phyloP scores from a whole-genome alignment of 2,113 vertebrate species.

The Monopterus albus region DNA sequence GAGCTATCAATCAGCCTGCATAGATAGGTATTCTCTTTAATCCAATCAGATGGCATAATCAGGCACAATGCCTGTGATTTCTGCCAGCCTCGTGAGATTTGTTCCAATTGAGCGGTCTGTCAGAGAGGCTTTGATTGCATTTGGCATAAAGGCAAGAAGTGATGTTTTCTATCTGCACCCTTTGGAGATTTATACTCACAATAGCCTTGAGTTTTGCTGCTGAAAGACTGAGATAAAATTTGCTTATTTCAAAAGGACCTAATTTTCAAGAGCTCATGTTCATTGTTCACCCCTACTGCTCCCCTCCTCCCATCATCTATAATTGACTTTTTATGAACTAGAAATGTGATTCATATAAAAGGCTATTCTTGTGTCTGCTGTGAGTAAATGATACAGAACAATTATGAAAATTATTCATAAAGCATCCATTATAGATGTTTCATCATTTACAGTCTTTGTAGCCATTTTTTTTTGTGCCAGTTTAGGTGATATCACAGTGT shows the following conservation, averaged over 20 bases:
- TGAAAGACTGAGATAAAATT: constrained; percentile 46
- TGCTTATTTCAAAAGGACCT: constrained; percentile 55
- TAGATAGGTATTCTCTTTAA: constrained; percentile 76
- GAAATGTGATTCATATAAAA: constrained; percentile 14
- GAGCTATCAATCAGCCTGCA: constrained; percentile 74
- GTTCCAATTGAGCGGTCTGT: constrained; percentile 76
- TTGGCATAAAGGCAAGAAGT: constrained; percentile 45
- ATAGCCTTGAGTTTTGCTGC: constrained; percentile 47
- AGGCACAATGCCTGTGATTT: constrained; percentile 80
- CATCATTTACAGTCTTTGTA: background rate
- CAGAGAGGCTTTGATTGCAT: constrained; percentile 78
- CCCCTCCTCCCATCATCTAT: constrained; percentile 5
- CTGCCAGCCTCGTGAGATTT: constrained; percentile 74
- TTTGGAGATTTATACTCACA: constrained; percentile 62
- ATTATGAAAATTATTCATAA: background rate
- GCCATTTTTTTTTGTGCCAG: background rate
- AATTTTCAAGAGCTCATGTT: constrained; percentile 51
- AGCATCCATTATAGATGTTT: background rate
- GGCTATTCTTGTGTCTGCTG: background rate
- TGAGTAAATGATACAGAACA: background rate
- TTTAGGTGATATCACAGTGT: background rate
- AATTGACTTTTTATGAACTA: constrained; percentile 23
- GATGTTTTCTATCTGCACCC: constrained; percentile 65
- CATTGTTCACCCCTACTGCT: constrained; percentile 39
- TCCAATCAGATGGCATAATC: constrained; percentile 83